Base-by-base conservation (phyloP, 2,797 vertebrate genomes). In the Acanthurus tractus region DNA sequence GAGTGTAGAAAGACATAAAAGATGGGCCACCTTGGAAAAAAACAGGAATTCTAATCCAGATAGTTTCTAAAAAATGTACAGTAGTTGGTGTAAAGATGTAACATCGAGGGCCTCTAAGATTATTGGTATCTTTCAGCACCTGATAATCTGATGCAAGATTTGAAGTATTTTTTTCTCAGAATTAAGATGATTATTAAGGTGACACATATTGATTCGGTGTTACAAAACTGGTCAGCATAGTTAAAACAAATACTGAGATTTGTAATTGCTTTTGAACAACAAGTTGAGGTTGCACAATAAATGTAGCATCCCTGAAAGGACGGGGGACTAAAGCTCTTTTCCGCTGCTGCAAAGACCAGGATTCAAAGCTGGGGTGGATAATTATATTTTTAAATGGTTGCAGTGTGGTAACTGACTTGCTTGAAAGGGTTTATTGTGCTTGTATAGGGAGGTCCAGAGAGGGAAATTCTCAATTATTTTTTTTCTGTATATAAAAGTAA, bases 361-460 rank as follows among this genome's bases (percentile, higher is more conserved):
- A 18, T 50, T 59, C 14, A 52, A 6, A 45, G 20, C 17, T 20
- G 10, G 23, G 17, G 3, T 17, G 18, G 38, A 40, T 36, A 45
- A 36, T 38, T 40, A 34, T 9, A 63, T 72, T 54, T 62, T 54
- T 36, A 49, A 48, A 63, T 38, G n/a, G n/a, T 6, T 11, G 22
- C 12, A 29, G 15, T 17, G 49, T 38, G 5, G 25, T 34, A 40
- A 50, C 12, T 1, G 38, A 42, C 7, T 55, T 49, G 34, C 9
- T 14, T 18, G 3, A 29, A 45, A 50, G 0, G 13, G 11, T 49
- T 29, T 50, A 20, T 58, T 11, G 22, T 61, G 25, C 46, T 59
- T 54, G 2, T n/a, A 36, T 10, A 10, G 15, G 4, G 7, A 29
- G 25, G 25, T 29, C 25, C 25, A 4, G 25, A 29, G 25, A 29